phyloP scores from a whole-genome alignment of 2,797 vertebrate species.

The Spinibarbus caldwelli region DNA sequence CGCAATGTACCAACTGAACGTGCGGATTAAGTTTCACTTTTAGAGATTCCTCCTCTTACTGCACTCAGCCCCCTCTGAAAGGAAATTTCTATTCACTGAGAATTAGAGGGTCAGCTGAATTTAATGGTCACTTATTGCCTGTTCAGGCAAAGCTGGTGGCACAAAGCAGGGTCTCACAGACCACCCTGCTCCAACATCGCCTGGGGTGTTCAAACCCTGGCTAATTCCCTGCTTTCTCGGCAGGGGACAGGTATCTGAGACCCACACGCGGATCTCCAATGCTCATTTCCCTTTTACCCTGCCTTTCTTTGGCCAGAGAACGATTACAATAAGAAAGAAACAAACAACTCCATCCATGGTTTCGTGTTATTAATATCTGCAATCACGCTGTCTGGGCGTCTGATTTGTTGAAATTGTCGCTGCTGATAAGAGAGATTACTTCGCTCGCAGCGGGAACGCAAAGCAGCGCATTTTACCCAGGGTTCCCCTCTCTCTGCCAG shows the following conservation, averaged over 20 bases:
- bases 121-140: conserved; percentile 80
- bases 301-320: conserved; percentile 23
- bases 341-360: neutral
- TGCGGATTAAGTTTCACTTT: conserved; percentile 71
- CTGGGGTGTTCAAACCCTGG: conserved; percentile 63
- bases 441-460: conserved; percentile 54
- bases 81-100: conserved; percentile 70
- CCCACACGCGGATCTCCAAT: conserved; percentile 21
- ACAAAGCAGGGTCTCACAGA: conserved; percentile 67
- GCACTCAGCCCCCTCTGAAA: conserved; percentile 51
- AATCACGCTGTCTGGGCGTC: conserved; percentile 53
- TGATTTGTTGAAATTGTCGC: conserved; percentile 65
- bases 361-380: conserved; percentile 47
- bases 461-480: conserved; percentile 60
- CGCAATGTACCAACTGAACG: conserved; percentile 62
- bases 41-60: conserved; percentile 50
- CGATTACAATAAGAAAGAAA: conserved; percentile 23
- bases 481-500: conserved; percentile 30
- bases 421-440: conserved; percentile 67
- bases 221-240: conserved; percentile 62
- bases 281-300: conserved; percentile 11
- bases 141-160: conserved; percentile 70
- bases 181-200: conserved; percentile 77
- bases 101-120: conserved; percentile 78
- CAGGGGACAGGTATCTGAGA: conserved; percentile 55